Percentiles rank a stretch among this genome's conserved stretches.
Evolutionary conservation across 2,888 invertebrate genomes (phyloP).

Genomic region (Dioctria linearis): DNA sequence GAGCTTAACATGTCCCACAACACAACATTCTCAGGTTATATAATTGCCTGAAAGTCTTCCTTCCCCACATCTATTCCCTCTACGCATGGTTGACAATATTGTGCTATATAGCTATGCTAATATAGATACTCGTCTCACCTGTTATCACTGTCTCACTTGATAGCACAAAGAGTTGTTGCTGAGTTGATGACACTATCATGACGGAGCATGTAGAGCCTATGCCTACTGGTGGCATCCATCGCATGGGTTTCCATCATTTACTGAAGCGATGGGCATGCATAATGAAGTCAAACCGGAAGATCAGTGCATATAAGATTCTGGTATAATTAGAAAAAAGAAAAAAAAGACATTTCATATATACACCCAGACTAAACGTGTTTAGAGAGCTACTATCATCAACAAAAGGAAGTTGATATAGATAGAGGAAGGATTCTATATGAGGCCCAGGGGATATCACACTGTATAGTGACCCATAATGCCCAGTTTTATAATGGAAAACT

Average conservation of each 20-base stretch:
- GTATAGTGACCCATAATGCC: slow-evolving; percentile 30
- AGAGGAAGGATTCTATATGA: too few species aligned
- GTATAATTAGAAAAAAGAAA: too few species aligned
- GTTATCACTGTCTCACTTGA: slow-evolving; percentile 35
- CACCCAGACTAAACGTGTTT: too few species aligned
- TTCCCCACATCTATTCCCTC: not conserved
- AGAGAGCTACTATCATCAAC: too few species aligned
- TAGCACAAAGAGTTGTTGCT: slow-evolving; percentile 14
- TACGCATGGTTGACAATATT: slow-evolving; percentile 12
- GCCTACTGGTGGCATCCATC: not conserved
- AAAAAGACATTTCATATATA: too few species aligned
- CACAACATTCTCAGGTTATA: slow-evolving; percentile 36
- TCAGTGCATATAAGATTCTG: slow-evolving; percentile 21
- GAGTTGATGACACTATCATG: slow-evolving; percentile 14
- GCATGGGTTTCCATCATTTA: not conserved
- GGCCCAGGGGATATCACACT: not conserved
- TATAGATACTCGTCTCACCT: slow-evolving; percentile 17
- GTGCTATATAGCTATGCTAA: too few species aligned
- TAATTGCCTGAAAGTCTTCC: not conserved
- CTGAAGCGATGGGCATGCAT: slow-evolving; percentile 7
- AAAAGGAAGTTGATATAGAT: too few species aligned
- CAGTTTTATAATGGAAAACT: not conserved
- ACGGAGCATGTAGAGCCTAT: not conserved
- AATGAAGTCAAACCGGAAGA: slow-evolving; percentile 2
- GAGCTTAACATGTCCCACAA: slow-evolving; percentile 13